phyloP scores from a whole-genome alignment of 2,797 vertebrate genomes.

The Xenops minutus region DNA sequence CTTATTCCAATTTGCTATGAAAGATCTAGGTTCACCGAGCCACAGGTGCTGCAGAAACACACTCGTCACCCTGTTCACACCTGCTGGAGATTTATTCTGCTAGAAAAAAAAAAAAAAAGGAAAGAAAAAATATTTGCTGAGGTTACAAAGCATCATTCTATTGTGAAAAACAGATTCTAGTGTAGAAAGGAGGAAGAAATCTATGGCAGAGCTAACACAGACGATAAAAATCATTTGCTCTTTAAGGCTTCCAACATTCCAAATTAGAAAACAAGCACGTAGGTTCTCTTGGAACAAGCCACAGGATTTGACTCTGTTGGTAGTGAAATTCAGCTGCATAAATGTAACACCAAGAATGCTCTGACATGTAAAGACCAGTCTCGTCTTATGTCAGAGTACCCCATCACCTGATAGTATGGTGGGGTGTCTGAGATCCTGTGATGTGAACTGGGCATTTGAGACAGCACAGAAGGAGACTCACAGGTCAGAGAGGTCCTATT shows the following conservation, averaged over 20 bases:
- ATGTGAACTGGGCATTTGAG: neutral
- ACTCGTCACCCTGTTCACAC: neutral
- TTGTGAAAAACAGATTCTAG: neutral
- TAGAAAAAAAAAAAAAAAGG: neutral
- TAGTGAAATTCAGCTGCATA: neutral
- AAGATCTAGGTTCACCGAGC: neutral
- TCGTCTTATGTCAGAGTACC: neutral
- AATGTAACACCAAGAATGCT: neutral
- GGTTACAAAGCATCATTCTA: neutral
- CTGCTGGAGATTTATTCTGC: neutral
- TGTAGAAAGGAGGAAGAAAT: neutral
- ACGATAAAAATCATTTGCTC: neutral
- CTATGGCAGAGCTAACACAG: neutral
- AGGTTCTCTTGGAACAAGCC: neutral
- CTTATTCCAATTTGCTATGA: neutral
- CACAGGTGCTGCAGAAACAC: neutral
- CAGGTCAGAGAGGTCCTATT: neutral
- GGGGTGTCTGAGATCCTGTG: neutral
- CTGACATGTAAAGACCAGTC: neutral
- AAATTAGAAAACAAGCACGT: neutral
- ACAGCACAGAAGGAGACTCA: neutral
- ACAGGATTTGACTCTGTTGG: neutral
- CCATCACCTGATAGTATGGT: neutral
- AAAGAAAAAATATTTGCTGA: neutral
- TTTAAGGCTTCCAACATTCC: neutral